Conservation (phyloP, 2,113 vertebrate species). For the Atractosteus spatula region DNA sequence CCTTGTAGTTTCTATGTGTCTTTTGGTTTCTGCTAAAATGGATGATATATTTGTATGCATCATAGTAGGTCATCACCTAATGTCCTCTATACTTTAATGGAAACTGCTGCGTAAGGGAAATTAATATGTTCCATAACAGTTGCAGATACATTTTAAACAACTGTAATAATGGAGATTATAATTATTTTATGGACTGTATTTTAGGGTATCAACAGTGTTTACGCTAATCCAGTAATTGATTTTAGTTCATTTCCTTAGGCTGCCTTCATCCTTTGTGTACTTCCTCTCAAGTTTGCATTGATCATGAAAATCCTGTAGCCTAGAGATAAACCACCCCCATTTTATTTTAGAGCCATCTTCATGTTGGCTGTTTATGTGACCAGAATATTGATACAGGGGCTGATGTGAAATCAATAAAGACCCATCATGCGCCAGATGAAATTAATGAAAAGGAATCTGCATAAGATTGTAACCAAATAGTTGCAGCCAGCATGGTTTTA, state of each 20-base stretch:
- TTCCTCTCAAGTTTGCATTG: constrained; percentile 44
- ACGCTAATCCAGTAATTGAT: constrained; percentile 51
- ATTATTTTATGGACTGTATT: constrained; percentile 40
- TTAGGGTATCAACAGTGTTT: constrained; percentile 47
- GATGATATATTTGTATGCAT: no score
- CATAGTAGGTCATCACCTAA: no score
- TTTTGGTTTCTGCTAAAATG: no score
- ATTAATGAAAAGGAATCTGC: constrained; percentile 29
- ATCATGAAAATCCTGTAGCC: constrained; percentile 41
- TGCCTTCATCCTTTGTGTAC: constrained; percentile 55
- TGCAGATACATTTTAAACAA: constrained; percentile 52
- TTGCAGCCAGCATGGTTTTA: no score
- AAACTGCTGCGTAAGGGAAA: constrained; percentile 22
- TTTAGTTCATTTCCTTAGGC: constrained; percentile 61
- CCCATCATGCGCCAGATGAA: constrained; percentile 7
- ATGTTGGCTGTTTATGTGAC: constrained; percentile 14
- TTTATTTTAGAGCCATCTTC: constrained; percentile 4
- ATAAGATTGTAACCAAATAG: constrained; percentile 9
- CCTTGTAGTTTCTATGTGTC: no score
- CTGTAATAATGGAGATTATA: constrained; percentile 53
- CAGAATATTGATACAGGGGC: constrained; percentile 2
- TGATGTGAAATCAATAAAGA: constrained; percentile 28
- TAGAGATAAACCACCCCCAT: constrained; percentile 20
- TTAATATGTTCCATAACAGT: constrained; percentile 48
- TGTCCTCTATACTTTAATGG: no score